A percentile compares a stretch with the other conserved stretches of the same genome.
These are phyloP conservation scores for Oryctes rhinoceros DNA, from an alignment of 1,140 invertebrate species.

Conservation along the genomic window DNA sequence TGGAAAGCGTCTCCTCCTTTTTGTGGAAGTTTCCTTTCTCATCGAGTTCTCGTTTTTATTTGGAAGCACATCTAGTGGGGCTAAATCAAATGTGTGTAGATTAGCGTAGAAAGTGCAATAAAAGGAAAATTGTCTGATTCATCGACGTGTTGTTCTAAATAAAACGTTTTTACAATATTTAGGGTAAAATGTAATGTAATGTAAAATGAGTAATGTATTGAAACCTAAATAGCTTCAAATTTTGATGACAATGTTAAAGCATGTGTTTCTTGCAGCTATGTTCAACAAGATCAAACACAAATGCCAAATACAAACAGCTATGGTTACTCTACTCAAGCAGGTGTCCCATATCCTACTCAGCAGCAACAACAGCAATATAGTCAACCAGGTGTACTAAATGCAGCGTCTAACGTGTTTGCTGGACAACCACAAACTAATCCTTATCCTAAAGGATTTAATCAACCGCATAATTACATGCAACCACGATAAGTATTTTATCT, in stretches of 20 bases:
- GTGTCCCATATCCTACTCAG: conserved; percentile 52
- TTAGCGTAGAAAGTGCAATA: too few relatives aligned
- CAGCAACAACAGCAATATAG: conserved; percentile 49
- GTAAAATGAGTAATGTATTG: too few relatives aligned
- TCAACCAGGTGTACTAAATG: conserved; percentile 47
- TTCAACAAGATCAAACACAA: conserved; percentile 55
- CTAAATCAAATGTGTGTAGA: too few relatives aligned
- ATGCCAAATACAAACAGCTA: conserved; percentile 54
- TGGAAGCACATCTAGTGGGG: too few relatives aligned
- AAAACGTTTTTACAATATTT: too few relatives aligned
- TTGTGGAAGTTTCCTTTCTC: too few relatives aligned
- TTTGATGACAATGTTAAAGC: conserved; percentile 6
- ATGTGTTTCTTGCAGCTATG: conserved; percentile 48
- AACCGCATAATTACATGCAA: conserved; percentile 56
- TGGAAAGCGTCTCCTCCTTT: too few relatives aligned
- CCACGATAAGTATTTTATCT: conserved; percentile 51
- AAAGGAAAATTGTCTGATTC: too few relatives aligned
- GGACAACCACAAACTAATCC: conserved; percentile 54
- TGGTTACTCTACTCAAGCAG: conserved; percentile 53
- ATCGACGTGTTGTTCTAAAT: too few relatives aligned
- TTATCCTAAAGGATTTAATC: conserved; percentile 57
- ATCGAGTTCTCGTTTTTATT: too few relatives aligned
- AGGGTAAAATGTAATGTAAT: too few relatives aligned
- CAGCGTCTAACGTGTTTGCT: conserved; percentile 47
- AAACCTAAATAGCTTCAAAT: too few relatives aligned